A percentile compares a stretch with the other conserved stretches of the same genome.
Evolutionary conservation across 2,113 vertebrate genomes (phyloP).

Genomic region (Hepsetus odoe): DNA sequence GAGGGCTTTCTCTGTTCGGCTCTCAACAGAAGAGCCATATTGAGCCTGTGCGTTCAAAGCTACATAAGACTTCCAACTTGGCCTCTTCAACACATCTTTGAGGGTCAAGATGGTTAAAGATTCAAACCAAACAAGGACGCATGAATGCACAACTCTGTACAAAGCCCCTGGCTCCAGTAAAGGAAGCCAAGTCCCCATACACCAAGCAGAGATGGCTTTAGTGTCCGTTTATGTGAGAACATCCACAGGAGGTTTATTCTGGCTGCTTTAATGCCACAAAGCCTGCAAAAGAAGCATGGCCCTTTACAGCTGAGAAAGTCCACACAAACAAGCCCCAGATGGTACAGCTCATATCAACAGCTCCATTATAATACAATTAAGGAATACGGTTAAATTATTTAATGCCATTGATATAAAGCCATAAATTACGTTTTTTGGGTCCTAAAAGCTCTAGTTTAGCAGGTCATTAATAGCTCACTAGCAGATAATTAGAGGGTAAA

Average conservation of each 20-base stretch:
- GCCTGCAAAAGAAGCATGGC: constrained; percentile 14
- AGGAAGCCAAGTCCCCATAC: constrained; percentile 4
- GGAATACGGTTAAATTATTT: neutral
- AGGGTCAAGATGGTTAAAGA: constrained; percentile 7
- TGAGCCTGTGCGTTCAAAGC: too few species aligned
- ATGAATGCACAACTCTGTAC: neutral
- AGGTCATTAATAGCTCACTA: constrained; percentile 25
- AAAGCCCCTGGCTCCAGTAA: constrained; percentile 13
- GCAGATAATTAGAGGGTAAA: constrained; percentile 8
- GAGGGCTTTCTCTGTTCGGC: neutral
- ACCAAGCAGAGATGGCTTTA: constrained; percentile 14
- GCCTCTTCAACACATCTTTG: neutral
- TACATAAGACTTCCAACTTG: neutral
- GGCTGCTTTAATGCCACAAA: constrained; percentile 33
- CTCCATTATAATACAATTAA: neutral
- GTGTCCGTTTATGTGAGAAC: constrained; percentile 35
- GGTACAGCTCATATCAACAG: neutral
- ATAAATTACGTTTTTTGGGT: neutral
- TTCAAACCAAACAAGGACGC: neutral
- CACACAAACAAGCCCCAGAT: constrained; percentile 27
- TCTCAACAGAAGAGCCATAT: neutral
- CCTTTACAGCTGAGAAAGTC: constrained; percentile 11
- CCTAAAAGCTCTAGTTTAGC: neutral
- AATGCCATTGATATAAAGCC: too few species aligned
- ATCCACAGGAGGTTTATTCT: constrained; percentile 50